Conservation (phyloP, 2,888 invertebrate genomes). For the Dorcus hopei region DNA sequence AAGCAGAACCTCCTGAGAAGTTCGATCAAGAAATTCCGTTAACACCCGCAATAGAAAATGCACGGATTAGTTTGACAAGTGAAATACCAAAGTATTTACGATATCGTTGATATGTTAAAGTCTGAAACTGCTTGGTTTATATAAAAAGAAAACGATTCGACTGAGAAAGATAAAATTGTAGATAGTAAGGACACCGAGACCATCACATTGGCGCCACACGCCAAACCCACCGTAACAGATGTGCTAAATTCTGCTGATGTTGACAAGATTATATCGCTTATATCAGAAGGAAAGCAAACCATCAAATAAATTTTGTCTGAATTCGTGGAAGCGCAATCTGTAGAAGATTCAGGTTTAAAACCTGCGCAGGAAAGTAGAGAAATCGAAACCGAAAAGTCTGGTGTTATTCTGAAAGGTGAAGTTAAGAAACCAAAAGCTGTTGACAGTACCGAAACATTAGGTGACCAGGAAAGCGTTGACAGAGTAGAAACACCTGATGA, state of each 20-base stretch:
- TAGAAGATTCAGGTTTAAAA: neutral
- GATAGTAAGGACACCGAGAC: neutral
- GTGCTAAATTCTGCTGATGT: slow-evolving; percentile 5
- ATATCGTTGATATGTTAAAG: neutral
- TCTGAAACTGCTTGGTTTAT: slow-evolving; percentile 8
- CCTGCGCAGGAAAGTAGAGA: neutral
- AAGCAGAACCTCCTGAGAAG: too few relatives aligned
- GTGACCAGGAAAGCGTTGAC: too few relatives aligned
- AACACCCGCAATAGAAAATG: neutral
- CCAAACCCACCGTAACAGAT: neutral
- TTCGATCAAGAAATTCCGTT: neutral
- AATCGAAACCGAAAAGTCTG: neutral
- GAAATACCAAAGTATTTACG: slow-evolving; percentile 9
- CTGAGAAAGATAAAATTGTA: neutral
- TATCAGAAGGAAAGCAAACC: slow-evolving; percentile 4
- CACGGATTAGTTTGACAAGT: neutral
- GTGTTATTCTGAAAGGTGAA: neutral
- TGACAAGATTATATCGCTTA: slow-evolving; percentile 3
- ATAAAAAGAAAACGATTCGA: neutral
- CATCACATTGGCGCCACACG: neutral
- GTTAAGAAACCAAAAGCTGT: neutral
- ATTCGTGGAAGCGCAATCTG: neutral
- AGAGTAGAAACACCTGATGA: neutral
- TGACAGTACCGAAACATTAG: neutral
- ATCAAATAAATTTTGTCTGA: slow-evolving; percentile 9